Evolutionary conservation across 1,140 invertebrate genomes (phyloP).

Genomic region (Aricia agestis): DNA sequence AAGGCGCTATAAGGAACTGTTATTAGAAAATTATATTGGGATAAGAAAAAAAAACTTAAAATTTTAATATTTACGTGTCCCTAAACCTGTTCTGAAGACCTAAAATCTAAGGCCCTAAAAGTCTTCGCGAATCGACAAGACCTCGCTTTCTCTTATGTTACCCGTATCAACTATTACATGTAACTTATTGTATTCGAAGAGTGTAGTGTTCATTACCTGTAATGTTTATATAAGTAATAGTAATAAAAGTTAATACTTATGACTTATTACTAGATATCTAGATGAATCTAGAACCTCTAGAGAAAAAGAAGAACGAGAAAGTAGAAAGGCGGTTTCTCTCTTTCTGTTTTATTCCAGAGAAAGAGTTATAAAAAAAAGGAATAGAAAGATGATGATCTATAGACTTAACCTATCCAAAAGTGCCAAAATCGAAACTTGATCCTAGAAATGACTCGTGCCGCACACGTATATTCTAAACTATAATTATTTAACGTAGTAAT

Average conservation of each 20-base stretch:
- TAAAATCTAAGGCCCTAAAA: no score
- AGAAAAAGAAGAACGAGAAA: neutral
- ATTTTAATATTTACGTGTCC: no score
- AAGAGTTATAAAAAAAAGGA: neutral
- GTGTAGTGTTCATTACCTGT: neutral
- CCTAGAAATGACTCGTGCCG: neutral
- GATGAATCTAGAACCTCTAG: neutral
- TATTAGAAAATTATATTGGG: no score
- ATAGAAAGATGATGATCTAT: neutral
- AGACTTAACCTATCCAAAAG: neutral
- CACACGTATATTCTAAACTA: neutral
- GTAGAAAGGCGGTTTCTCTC: neutral
- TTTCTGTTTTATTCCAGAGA: neutral
- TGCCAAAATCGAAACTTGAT: neutral
- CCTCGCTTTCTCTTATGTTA: neutral
- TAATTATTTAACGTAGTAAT: neutral
- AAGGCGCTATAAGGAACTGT: no score
- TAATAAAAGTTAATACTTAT: neutral
- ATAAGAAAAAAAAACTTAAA: no score
- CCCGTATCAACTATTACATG: neutral
- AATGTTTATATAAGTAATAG: neutral
- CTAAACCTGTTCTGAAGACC: no score
- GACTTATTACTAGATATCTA: neutral
- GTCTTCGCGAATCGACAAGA: no score
- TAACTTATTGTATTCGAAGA: neutral